phyloP scores from a whole-genome alignment of 2,888 invertebrate species.

The Hipparchia semele region DNA sequence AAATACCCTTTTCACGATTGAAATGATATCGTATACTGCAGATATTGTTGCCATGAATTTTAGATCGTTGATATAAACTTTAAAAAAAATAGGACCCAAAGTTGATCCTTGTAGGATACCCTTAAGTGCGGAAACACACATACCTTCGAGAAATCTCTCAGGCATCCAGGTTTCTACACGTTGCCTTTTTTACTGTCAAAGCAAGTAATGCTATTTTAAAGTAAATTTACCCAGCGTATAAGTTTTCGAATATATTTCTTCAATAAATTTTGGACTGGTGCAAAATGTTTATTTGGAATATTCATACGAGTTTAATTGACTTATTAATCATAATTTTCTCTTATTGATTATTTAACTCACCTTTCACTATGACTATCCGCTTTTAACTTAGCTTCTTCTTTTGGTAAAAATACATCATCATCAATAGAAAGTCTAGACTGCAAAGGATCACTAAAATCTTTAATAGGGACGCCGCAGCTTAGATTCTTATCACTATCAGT shows the following conservation, averaged over 20 bases:
- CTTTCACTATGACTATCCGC: constrained; percentile 71
- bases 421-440: constrained; percentile 78
- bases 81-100: background rate
- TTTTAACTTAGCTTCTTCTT: constrained; percentile 65
- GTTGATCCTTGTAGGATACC: background rate
- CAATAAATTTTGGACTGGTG: too few species aligned
- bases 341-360: constrained; percentile 47
- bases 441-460: constrained; percentile 93
- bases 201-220: too few species aligned
- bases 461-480: constrained; percentile 82
- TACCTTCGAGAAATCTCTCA: too few species aligned
- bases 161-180: too few species aligned
- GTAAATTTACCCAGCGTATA: too few species aligned
- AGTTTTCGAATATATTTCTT: too few species aligned
- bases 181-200: too few species aligned
- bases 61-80: background rate
- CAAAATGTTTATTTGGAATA: background rate
- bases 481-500: constrained; percentile 68
- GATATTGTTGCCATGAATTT: background rate
- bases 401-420: constrained; percentile 75
- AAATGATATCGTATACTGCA: background rate
- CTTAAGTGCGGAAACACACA: background rate
- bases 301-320: background rate
- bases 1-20: background rate
- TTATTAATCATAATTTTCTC: too few species aligned